phyloP scores from a whole-genome alignment of 2,113 vertebrate species.

The Ochotona curzoniae region DNA sequence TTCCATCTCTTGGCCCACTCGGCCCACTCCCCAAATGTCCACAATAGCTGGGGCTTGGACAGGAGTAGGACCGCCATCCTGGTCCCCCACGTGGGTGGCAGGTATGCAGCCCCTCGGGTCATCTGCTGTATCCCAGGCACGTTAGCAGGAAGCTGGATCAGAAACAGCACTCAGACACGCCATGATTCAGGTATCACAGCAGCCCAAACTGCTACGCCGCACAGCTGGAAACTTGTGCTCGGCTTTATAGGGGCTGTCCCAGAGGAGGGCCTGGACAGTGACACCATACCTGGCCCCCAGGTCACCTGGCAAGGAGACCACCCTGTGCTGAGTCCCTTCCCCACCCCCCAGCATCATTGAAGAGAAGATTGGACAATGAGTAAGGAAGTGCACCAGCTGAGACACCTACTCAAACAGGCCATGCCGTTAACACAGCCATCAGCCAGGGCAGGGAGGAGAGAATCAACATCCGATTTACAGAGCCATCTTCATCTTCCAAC shows the following conservation, averaged over 20 bases:
- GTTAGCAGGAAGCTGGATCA: no score
- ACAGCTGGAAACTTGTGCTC: no score
- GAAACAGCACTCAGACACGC: no score
- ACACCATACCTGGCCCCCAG: accelerated
- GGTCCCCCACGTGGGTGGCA: no score
- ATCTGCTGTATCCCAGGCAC: no score
- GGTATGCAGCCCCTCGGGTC: no score
- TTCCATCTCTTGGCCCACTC: no score
- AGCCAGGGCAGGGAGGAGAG: background rate
- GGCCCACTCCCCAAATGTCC: no score
- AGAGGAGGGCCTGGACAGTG: background rate
- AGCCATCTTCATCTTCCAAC: background rate
- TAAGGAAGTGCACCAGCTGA: background rate
- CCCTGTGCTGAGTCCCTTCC: background rate
- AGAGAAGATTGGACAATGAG: background rate
- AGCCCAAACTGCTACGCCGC: no score
- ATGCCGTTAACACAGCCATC: background rate
- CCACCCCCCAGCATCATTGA: accelerated
- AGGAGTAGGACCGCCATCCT: no score
- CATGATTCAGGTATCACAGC: no score
- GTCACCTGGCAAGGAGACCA: background rate
- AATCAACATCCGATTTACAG: background rate
- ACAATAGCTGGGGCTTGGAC: no score
- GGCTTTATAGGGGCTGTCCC: accelerated
- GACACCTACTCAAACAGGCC: background rate